phyloP scores from a whole-genome alignment of 2,113 vertebrate species.

The Gallinago jamesoni region DNA sequence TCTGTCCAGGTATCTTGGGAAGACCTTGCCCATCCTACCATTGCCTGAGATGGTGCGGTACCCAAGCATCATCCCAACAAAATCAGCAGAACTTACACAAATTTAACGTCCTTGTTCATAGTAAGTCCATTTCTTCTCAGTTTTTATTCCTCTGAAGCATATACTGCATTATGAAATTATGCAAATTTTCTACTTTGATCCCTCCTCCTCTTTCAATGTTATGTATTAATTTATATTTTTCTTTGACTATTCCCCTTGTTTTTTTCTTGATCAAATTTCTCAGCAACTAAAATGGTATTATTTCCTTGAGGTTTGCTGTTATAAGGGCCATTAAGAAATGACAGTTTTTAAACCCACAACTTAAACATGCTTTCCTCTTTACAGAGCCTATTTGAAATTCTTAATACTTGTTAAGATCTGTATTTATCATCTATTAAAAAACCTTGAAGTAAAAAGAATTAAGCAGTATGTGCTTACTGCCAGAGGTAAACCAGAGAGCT shows the following conservation, averaged over 20 bases:
- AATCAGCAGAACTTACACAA: not conserved
- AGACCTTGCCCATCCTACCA: not conserved
- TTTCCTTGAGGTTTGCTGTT: not conserved
- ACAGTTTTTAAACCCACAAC: not conserved
- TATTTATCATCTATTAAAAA: not conserved
- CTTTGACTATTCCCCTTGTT: not conserved
- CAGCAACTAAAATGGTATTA: not conserved
- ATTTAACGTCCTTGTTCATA: too few species aligned
- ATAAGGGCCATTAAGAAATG: not conserved
- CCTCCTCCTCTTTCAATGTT: not conserved
- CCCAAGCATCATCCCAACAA: not conserved
- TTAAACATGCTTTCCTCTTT: not conserved
- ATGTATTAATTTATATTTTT: not conserved
- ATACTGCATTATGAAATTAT: not conserved
- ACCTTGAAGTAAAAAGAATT: not conserved
- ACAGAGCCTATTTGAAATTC: not conserved
- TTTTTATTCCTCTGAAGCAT: not conserved
- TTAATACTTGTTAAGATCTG: not conserved
- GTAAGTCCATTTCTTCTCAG: not conserved
- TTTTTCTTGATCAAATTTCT: not conserved
- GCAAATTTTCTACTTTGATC: not conserved
- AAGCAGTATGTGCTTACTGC: not conserved
- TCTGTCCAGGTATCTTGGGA: not conserved
- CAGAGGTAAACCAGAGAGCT: not conserved
- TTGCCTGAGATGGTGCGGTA: not conserved